A percentile compares a stretch with the other conserved stretches of the same genome.
These are phyloP conservation scores for Siniperca scherzeri DNA, from an alignment of 2,797 vertebrate genomes.

Conservation along the genomic window DNA sequence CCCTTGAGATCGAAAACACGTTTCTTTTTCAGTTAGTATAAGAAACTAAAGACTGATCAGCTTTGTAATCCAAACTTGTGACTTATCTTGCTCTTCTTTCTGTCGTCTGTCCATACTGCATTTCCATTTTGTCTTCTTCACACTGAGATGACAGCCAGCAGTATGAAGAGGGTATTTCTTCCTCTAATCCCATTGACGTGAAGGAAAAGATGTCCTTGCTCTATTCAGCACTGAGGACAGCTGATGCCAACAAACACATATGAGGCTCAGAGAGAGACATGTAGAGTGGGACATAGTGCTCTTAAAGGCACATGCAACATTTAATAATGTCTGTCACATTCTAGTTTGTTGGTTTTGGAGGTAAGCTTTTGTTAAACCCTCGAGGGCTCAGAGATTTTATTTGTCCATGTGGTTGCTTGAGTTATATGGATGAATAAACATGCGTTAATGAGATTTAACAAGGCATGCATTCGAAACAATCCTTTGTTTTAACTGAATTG, in stretches of 20 bases:
- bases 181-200: slow-evolving; percentile 68
- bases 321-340: slow-evolving; percentile 57
- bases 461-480: slow-evolving; percentile 68
- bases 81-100: slow-evolving; percentile 54
- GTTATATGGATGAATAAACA: slow-evolving; percentile 75
- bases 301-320: slow-evolving; percentile 85
- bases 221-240: slow-evolving; percentile 73
- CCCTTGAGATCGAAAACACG: slow-evolving; percentile 25
- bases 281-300: slow-evolving; percentile 73
- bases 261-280: slow-evolving; percentile 77
- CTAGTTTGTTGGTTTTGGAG: slow-evolving; percentile 35
- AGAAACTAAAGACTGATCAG: slow-evolving; percentile 36
- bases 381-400: slow-evolving; percentile 53
- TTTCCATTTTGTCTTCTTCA: slow-evolving; percentile 44
- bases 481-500: slow-evolving; percentile 59
- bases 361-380: slow-evolving; percentile 46
- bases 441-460: slow-evolving; percentile 71
- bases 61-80: slow-evolving; percentile 62
- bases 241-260: slow-evolving; percentile 82
- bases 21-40: slow-evolving; percentile 33
- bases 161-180: slow-evolving; percentile 60
- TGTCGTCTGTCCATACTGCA: slow-evolving; percentile 35
- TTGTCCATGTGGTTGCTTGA: slow-evolving; percentile 68
- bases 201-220: slow-evolving; percentile 75
- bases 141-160: slow-evolving; percentile 55